phyloP scores from a whole-genome alignment of 1,140 invertebrate genomes.

The Drosophila neocordata region DNA sequence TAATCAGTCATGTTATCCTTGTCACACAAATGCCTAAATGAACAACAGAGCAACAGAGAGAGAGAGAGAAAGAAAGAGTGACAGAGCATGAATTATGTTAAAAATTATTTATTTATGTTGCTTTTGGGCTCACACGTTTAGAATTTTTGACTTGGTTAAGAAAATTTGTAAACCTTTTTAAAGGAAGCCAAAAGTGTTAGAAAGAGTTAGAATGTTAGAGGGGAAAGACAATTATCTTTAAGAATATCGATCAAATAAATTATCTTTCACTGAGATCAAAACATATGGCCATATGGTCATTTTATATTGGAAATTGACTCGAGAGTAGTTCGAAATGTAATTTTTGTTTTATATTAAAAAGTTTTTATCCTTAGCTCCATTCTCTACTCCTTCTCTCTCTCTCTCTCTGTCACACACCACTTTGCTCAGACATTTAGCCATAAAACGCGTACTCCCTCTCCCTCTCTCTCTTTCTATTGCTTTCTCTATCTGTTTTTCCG shows the following conservation, averaged over 20 bases:
- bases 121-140: background rate
- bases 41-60: conserved; percentile 32
- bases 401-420: background rate
- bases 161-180: background rate
- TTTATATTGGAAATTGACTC: background rate
- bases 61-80: conserved; percentile 22
- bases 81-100: background rate
- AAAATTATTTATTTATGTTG: conserved; percentile 69
- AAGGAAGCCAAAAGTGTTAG: too few species aligned
- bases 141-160: conserved; percentile 20
- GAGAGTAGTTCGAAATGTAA: background rate
- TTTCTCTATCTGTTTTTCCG: background rate
- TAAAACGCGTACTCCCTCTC: background rate
- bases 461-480: background rate
- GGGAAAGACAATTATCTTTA: background rate
- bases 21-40: conserved; percentile 49
- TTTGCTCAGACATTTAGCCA: too few species aligned
- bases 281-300: background rate
- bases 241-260: background rate
- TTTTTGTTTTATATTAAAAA: background rate
- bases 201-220: background rate
- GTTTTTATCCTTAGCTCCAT: background rate
- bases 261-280: background rate
- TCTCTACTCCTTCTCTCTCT: background rate
- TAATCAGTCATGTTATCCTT: conserved; percentile 82